Percentiles rank a stretch among this genome's conserved stretches.
These are phyloP conservation scores for Fukomys damarensis DNA, from an alignment of 2,113 vertebrate species.

Conservation along the genomic window DNA sequence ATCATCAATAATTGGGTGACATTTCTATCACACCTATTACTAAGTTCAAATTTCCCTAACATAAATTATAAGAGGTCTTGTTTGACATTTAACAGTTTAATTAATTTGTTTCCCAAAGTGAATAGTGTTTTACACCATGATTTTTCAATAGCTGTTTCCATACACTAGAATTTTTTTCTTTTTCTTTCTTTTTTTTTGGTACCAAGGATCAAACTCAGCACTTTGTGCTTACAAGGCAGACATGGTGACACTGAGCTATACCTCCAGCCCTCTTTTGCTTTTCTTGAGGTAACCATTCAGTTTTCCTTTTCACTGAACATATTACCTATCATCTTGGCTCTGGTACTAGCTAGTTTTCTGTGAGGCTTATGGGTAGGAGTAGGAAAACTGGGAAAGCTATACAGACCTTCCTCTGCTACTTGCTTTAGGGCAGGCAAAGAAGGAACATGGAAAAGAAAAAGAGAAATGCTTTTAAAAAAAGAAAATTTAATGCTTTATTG, in stretches of 20 bases:
- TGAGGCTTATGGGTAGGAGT: not conserved
- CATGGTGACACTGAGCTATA: no score
- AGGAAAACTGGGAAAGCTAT: not conserved
- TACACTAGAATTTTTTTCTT: conserved; percentile 49
- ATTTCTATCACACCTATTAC: conserved; percentile 65
- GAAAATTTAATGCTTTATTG: not conserved
- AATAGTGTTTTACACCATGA: conserved; percentile 74
- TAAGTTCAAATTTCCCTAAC: conserved; percentile 72
- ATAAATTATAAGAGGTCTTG: conserved; percentile 67
- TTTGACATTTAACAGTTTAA: conserved; percentile 77
- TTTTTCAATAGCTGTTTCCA: conserved; percentile 17
- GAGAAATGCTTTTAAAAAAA: not conserved
- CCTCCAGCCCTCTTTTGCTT: no score
- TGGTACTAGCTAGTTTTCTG: not conserved
- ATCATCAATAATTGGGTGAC: conserved; percentile 75
- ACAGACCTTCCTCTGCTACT: not conserved
- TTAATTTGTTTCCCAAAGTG: conserved; percentile 76
- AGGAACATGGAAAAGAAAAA: not conserved
- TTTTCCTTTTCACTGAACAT: conserved; percentile 53
- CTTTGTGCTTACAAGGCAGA: no score
- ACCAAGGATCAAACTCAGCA: no score
- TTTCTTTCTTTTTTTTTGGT: no score
- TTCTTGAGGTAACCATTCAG: conserved; percentile 24
- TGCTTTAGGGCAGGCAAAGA: conserved; percentile 1
- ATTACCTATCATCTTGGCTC: not conserved